Base-by-base conservation (phyloP, 2,888 invertebrate species). In the Aphelenchoides bicaudatus region DNA sequence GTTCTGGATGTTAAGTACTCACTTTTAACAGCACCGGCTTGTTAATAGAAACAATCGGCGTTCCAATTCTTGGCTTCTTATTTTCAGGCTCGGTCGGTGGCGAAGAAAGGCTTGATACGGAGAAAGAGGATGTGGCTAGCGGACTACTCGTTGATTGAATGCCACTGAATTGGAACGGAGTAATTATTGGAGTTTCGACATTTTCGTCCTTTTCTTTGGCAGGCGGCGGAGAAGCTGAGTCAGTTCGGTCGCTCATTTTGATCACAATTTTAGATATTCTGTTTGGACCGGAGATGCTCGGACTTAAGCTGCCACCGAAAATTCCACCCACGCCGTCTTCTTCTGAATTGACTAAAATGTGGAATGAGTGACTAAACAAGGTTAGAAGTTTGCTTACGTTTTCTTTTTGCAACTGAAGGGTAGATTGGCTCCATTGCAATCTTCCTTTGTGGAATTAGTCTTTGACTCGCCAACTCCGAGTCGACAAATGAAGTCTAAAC, bases 361-460 rank as follows among this genome's bases (percentile, higher is more conserved):
- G 38, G 2, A 13, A 5, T 21, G 19, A 49, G 8, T 13, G 38
- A 27, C n/a, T 37, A 27, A 21, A 37, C 30, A 48, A 48, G 6
- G 21, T 5, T 6, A 48, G 29, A 5, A n/a, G 31, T 34, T 6
- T 2, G 19, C 52, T 30, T 60, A 48, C 29, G 27, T 25, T 61
- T 58, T 27, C 59, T 19, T 27, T 58, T 54, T 31, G 34, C 39
- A 38, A 74, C 48, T n/a, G 73, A 74, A 16, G 71, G 73, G 59
- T 71, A 74, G 62, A 68, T 66, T 37, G 70, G 72, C 43, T 74
- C 74, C 30, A 67, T 64, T 49, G 71, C 74, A 27, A 70, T 65
- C 54, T 74, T 74, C 39, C 74, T 61, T 37, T 62, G 61, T 13
- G 68, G 62, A 5, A 46, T 13, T 23, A 28, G 38, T 38, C 39